A percentile compares a stretch with the other conserved stretches of the same genome.
Conservation (phyloP, 2,888 invertebrate species). For the Eupithecia dodoneata region DNA sequence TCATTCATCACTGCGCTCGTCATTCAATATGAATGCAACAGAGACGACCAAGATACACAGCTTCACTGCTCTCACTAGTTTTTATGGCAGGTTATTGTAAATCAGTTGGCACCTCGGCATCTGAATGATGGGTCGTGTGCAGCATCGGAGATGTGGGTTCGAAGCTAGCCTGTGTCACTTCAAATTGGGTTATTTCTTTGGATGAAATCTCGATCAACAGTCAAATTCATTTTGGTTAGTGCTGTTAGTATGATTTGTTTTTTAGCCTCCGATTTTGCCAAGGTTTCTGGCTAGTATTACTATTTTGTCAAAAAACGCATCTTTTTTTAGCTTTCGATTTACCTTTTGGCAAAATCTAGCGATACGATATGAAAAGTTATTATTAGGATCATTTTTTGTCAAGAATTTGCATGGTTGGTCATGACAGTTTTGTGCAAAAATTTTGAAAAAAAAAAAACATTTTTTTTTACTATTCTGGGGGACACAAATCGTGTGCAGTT, state of each 20-base stretch:
- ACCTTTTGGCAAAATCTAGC: too few relatives aligned
- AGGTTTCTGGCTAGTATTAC: neutral
- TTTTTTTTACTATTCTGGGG: too few relatives aligned
- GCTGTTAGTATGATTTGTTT: neutral
- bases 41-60: neutral
- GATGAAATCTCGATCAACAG: neutral
- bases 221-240: neutral
- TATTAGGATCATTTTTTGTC: too few relatives aligned
- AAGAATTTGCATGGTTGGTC: too few relatives aligned
- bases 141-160: conserved; percentile 52
- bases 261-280: neutral
- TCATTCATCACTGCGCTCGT: neutral
- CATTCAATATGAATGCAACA: conserved; percentile 5
- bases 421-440: too few relatives aligned
- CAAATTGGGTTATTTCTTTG: neutral
- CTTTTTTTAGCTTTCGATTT: neutral
- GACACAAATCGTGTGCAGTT: too few relatives aligned
- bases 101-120: conserved; percentile 52
- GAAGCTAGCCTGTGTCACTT: neutral
- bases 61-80: conserved; percentile 1
- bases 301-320: too few relatives aligned
- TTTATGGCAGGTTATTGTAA: conserved; percentile 62
- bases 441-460: too few relatives aligned
- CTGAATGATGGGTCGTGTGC: conserved; percentile 52
- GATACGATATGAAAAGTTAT: too few relatives aligned